Conservation (phyloP, 2,113 vertebrate species). For the Semnornis frantzii region DNA sequence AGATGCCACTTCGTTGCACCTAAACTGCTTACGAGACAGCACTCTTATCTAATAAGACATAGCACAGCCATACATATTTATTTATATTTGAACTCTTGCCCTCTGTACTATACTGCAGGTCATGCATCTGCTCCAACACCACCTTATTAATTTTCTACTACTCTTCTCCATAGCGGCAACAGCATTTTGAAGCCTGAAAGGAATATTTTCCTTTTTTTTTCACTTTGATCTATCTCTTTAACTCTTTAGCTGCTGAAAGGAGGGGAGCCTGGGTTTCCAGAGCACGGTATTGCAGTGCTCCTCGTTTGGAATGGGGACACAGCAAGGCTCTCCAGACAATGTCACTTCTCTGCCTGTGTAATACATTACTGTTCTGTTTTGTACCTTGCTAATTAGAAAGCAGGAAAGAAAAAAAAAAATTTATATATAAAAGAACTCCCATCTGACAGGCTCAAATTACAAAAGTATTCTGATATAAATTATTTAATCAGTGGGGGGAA, state of each 20-base stretch:
- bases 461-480: conserved; percentile 72
- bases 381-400: conserved; percentile 66
- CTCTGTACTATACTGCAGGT: conserved; percentile 67
- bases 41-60: conserved; percentile 72
- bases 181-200: conserved; percentile 48
- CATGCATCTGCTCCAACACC: conserved; percentile 68
- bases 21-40: conserved; percentile 73
- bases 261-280: neutral
- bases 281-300: accelerated
- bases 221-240: conserved; percentile 54
- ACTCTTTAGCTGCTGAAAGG: conserved; percentile 44
- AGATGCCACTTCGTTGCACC: conserved; percentile 67
- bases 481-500: conserved; percentile 65
- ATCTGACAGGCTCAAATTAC: conserved; percentile 71
- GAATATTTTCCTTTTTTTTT: conserved; percentile 35
- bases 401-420: conserved; percentile 57
- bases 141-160: conserved; percentile 74
- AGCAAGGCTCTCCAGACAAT: conserved; percentile 41
- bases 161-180: conserved; percentile 53
- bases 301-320: neutral
- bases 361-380: conserved; percentile 57
- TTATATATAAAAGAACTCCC: conserved; percentile 70
- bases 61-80: conserved; percentile 74
- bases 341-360: conserved; percentile 43
- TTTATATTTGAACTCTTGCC: conserved; percentile 76